Evolutionary conservation across 2,113 vertebrate species (phyloP), one percentile per base, ranked within the genome.

Genomic region (Gymnocephalus cernua): DNA sequence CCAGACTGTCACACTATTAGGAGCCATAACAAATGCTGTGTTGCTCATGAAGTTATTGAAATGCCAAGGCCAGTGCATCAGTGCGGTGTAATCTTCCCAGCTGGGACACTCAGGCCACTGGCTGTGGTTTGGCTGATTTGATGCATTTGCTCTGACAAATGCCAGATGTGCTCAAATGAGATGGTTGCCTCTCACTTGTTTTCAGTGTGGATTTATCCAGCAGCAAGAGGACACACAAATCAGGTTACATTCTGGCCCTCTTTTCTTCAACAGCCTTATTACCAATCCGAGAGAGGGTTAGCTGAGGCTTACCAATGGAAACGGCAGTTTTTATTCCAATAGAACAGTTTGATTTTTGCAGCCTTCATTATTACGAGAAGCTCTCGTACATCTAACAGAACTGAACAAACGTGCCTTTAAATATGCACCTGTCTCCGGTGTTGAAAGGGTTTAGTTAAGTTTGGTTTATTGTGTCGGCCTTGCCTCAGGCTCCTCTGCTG

Each of bases 91-190:
- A 84, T 86, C 56, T 62, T 57, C 69, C 70, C 83, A 68, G 76
- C 77, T 68, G 86, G 80, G 82, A 54, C 61, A 21, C 58, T 74
- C 29, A 6, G 76, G 61, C 68, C 57, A 51, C 61, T 84, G 83
- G 78, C 78, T 83, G 77, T 4, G 10, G 66, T 80, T 65, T 47
- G 68, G 72, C 68, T 80, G 82, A 92, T 85, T 86, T 44, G 66
- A 82, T 73, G 69, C 58, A 62, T 84, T 87, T 64, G 73, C 70
- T 53, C 45, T 68, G 73, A 84, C 75, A 84, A 83, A 84, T 23
- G 63, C 76, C 88, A 80, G 77, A 89, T 84, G 78, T 71, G 79
- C 27, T 67, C 23, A 59, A 69, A 50, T 41, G 70, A 78, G 79
- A 88, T 41, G 58, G 80, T 48, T 32, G 58, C 59, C 67, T 54